phyloP scores from a whole-genome alignment of 1,140 invertebrate species.

The Steinernema feltiae region DNA sequence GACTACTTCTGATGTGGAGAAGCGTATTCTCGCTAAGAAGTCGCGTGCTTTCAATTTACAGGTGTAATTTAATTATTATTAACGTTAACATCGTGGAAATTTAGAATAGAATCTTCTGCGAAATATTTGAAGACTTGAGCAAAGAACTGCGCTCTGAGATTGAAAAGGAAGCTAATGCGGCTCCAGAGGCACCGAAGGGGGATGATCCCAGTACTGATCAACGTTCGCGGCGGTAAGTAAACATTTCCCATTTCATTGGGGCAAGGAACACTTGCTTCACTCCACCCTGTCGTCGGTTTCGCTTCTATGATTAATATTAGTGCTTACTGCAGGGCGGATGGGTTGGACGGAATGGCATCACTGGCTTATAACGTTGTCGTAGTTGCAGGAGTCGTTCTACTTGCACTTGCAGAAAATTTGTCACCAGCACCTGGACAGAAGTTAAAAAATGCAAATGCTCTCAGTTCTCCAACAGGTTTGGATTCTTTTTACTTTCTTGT shows the following conservation, averaged over 20 bases:
- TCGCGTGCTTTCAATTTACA: conserved; percentile 75
- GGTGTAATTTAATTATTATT: conserved; percentile 48
- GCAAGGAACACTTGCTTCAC: too few species aligned
- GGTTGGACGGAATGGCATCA: conserved; percentile 40
- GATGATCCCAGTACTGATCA: background rate
- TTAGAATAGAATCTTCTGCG: conserved; percentile 74
- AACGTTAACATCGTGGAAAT: background rate
- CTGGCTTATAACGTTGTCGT: conserved; percentile 51
- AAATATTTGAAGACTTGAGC: conserved; percentile 76
- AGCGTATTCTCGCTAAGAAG: conserved; percentile 74
- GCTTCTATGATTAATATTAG: too few species aligned
- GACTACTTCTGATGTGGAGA: conserved; percentile 81
- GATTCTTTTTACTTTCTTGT: too few species aligned
- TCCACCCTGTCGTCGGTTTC: too few species aligned
- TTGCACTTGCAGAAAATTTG: conserved; percentile 56
- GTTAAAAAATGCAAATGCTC: too few species aligned
- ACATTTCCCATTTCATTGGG: too few species aligned
- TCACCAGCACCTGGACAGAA: conserved; percentile 40
- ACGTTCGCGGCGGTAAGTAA: background rate
- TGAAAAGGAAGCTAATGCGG: conserved; percentile 23
- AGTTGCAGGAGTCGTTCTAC: conserved; percentile 50
- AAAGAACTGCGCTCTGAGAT: conserved; percentile 58
- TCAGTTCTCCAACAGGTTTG: background rate
- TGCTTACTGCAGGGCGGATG: conserved; percentile 21
- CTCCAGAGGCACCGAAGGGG: background rate